Evolutionary conservation across 2,888 invertebrate species (phyloP).

Genomic region (Agonopterix alstromeriana): DNA sequence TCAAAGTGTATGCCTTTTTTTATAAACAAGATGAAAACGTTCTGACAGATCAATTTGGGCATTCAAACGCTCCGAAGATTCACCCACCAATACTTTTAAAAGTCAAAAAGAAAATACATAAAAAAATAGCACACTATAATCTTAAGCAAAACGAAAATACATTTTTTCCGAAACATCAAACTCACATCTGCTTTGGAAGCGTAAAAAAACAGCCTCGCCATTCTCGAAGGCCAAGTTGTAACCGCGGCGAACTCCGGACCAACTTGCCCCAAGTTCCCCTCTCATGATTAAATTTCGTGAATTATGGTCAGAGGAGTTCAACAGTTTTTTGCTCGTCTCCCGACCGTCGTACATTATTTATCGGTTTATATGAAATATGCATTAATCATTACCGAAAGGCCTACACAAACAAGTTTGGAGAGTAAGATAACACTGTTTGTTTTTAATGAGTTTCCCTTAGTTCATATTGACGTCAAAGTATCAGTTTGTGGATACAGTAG

Average conservation of each 20-base stretch:
- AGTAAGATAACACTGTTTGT: conserved; percentile 23
- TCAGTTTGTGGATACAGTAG: background rate
- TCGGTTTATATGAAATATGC: conserved; percentile 50
- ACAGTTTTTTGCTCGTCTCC: conserved; percentile 42
- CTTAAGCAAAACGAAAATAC: background rate
- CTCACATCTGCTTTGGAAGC: background rate
- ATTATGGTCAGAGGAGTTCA: conserved; percentile 50
- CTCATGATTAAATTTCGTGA: conserved; percentile 62
- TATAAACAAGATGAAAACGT: no score
- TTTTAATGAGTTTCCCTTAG: conserved; percentile 26
- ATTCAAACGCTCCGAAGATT: no score
- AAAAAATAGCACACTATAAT: no score
- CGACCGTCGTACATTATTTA: conserved; percentile 48
- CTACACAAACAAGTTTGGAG: conserved; percentile 37
- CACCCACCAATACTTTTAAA: no score
- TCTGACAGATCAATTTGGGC: no score
- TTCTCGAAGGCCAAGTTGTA: conserved; percentile 10
- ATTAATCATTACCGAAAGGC: conserved; percentile 38
- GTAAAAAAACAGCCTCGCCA: conserved; percentile 9
- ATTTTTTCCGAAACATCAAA: background rate
- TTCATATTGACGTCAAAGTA: background rate
- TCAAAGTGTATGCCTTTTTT: no score
- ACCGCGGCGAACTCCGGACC: conserved; percentile 9
- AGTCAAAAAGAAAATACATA: no score
- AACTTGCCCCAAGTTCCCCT: conserved; percentile 30